Base-by-base conservation (phyloP, 2,888 invertebrate species). In the Incurvaria masculella region DNA sequence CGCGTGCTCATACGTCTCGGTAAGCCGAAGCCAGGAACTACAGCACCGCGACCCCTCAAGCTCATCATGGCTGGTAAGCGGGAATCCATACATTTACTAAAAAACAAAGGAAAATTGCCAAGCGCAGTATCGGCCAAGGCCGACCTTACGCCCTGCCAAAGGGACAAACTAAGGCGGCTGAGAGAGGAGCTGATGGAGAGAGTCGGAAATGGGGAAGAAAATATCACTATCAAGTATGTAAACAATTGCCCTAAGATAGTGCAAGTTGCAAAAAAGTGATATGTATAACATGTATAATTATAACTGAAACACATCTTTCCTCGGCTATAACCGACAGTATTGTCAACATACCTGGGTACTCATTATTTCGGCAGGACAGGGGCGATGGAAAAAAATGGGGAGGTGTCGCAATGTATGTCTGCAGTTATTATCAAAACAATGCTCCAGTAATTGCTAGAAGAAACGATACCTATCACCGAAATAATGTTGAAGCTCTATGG, bases 21-120 rank as follows among this genome's bases (percentile, higher is more conserved):
- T 33, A 33, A 6, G 33, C 33, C 33, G 33, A 33, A 33, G 33
- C 33, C 33, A 8, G 33, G 33, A 4, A 14, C 33, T n/a, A 33
- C 33, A n/a, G 33, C 14, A n/a, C 33, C 33, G 33, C 33, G 33
- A 8, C 33, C 33, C 41, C 10, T 41, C 21, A 41, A 41, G 41
- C 41, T 41, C 41, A 41, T 41, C 6, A 17, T 41, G 41, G 19
- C 41, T n/a, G 41, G 41, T 16, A 41, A 41, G 41, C 18, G 21
- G 6, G 21, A 41, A 21, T 19, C 41, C 11, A 41, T 41, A 16
- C 3, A 5, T 10, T 8, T 41, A 4, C n/a, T 41, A 16, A 10
- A 41, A 17, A 41, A 41, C 41, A 41, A 41, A 14, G 6, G 11
- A 11, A 41, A 41, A 17, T 21, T 41, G 41, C 41, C 41, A 17